phyloP scores from a whole-genome alignment of 2,113 vertebrate genomes.

The Monarcha castaneiventris region DNA sequence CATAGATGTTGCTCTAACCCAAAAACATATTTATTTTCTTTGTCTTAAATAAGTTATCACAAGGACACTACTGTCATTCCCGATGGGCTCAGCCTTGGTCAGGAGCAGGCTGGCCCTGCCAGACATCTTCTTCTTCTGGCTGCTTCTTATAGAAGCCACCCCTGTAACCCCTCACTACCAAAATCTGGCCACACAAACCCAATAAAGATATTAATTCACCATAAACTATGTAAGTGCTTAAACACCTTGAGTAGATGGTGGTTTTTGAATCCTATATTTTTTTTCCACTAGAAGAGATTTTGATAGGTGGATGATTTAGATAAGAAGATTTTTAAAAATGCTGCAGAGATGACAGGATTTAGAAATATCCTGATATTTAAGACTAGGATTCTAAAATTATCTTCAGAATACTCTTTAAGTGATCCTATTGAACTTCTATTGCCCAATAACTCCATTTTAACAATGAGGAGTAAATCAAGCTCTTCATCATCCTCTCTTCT shows the following conservation, averaged over 20 bases:
- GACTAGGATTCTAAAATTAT: background rate
- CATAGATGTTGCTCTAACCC: background rate
- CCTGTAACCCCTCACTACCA: background rate
- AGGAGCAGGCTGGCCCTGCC: background rate
- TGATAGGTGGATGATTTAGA: background rate
- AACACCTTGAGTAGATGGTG: background rate
- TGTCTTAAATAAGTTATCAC: background rate
- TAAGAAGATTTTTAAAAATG: background rate
- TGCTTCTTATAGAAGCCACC: background rate
- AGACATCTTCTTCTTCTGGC: background rate
- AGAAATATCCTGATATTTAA: background rate
- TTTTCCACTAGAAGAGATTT: background rate
- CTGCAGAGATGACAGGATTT: background rate
- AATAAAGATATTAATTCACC: background rate
- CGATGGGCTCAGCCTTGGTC: background rate
- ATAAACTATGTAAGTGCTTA: background rate
- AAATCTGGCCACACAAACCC: background rate
- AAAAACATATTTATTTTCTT: background rate
- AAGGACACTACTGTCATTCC: background rate
- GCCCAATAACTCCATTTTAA: background rate
- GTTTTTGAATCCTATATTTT: background rate
- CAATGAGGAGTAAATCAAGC: background rate
- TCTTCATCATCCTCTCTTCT: background rate
- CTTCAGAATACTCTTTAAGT: background rate
- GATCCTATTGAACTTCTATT: background rate